Evolutionary conservation across 2,113 vertebrate genomes (phyloP).

Genomic region (Bubalus kerabau): DNA sequence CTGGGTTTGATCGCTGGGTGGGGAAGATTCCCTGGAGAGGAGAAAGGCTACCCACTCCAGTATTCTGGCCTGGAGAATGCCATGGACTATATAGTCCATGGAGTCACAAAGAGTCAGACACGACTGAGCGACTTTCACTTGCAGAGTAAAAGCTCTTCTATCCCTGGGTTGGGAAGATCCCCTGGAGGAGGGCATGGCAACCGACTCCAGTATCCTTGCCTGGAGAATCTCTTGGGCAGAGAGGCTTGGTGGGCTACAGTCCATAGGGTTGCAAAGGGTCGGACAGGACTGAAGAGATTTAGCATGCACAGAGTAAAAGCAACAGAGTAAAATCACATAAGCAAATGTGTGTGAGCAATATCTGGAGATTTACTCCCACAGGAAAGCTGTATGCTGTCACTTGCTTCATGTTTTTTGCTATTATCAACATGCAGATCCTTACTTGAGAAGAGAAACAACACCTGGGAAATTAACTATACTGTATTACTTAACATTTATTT

Average conservation of each 20-base stretch:
- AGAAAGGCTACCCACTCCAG: background rate
- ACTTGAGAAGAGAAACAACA: slow-evolving; percentile 9
- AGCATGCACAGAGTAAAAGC: background rate
- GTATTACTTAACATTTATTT: slow-evolving; percentile 46
- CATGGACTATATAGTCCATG: background rate
- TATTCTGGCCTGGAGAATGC: background rate
- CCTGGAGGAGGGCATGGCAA: background rate
- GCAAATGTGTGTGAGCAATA: slow-evolving; percentile 35
- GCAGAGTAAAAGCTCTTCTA: background rate
- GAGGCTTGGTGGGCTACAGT: background rate
- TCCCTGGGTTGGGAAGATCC: background rate
- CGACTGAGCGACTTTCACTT: background rate
- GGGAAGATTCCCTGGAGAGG: background rate
- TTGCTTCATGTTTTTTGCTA: background rate
- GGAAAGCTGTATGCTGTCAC: background rate
- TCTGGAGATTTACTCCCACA: slow-evolving; percentile 19
- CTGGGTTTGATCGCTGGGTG: background rate
- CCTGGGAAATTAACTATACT: slow-evolving; percentile 17
- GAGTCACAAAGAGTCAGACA: background rate
- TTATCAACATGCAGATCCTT: background rate
- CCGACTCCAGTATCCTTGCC: background rate
- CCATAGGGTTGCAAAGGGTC: background rate
- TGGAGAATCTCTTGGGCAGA: background rate
- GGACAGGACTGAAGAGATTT: background rate
- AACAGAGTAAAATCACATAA: background rate